Base-by-base conservation (phyloP, 1,140 invertebrate species). In the Fopius arisanus region DNA sequence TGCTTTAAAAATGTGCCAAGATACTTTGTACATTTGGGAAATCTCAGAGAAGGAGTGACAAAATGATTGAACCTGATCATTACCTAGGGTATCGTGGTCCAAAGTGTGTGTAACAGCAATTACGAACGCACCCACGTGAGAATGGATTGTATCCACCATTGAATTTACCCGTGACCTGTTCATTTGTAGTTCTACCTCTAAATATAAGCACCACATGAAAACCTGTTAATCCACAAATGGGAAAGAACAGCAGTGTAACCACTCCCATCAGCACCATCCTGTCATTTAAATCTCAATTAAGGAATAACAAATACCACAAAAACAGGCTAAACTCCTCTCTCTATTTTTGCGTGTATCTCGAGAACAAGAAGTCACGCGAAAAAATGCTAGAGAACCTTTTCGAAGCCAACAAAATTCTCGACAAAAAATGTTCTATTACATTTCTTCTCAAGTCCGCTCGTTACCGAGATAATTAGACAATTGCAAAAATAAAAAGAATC, bases 151-250 rank as follows among this genome's bases (percentile, higher is more conserved):
- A 97, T 26, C 96, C 97, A 67, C 96, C 96, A 85, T 96, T 96
- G 90, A 99, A 99, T 90, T 99, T 99, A 43, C 97, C 97, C 3
- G 98, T 99, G 33, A 99, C 97, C 91, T 99, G 98, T 89, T 99
- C 98, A 90, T 99, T 99, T 72, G 98, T 99, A n/a, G 98, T 99
- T 72, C 98, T 91, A n/a, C 98, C 98, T 80, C 97, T 90, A 14
- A 96, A 95, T 48, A 99, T 97, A 73, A 99, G 90, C 77, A 99
- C 94, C 89, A 99, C 94, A 88, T 99, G 98, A 89, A 99, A 99
- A 67, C 96, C 96, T 72, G 97, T 98, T 77, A 99, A 90, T 78
- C 98, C 98, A 88, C 97, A 94, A 78, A 99, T 98, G 75, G 98
- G 98, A 85, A 99, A 96, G 78, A 97, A 93, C 73, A 99, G 88